Percentiles rank a stretch among this genome's conserved stretches.
Conservation (phyloP, 1,140 invertebrate species). For the Caerostris extrusa region DNA sequence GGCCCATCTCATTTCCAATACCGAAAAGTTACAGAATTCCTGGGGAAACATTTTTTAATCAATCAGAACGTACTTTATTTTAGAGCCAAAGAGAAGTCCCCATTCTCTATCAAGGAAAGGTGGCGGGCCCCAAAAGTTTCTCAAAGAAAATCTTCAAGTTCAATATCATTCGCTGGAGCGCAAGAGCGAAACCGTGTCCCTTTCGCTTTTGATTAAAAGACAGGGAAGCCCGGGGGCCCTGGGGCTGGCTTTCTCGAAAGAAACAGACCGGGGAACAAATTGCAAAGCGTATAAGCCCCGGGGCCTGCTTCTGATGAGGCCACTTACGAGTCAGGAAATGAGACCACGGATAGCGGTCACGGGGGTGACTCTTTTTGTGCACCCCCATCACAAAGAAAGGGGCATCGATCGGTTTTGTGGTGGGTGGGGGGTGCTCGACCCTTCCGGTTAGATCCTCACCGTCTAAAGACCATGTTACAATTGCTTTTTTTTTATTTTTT, state of each 20-base stretch:
- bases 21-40: neutral
- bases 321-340: conserved; percentile 74
- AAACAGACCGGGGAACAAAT: conserved; percentile 57
- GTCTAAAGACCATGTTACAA: neutral
- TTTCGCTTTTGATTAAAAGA: conserved; percentile 71
- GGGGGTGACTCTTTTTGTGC: conserved; percentile 23
- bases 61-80: conserved; percentile 1
- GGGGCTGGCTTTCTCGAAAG: conserved; percentile 47
- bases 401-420: conserved; percentile 53
- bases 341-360: conserved; percentile 69
- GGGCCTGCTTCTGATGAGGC: conserved; percentile 70
- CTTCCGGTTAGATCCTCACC: conserved; percentile 39
- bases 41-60: conserved; percentile 31
- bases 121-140: conserved; percentile 23
- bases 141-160: conserved; percentile 49
- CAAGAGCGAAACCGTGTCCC: conserved; percentile 24
- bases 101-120: conserved; percentile 42
- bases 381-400: neutral
- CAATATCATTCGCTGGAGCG: conserved; percentile 44
- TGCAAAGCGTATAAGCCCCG: conserved; percentile 69
- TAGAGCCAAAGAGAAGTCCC: conserved; percentile 22
- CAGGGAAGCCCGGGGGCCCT: conserved; percentile 27
- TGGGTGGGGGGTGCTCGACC: conserved; percentile 2
- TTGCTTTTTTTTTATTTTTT: neutral
- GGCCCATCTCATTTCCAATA: too few relatives aligned